These are phyloP conservation scores for Drosophila pseudotakahashii DNA, from an alignment of 2,888 invertebrate species.

Conservation along the genomic window DNA sequence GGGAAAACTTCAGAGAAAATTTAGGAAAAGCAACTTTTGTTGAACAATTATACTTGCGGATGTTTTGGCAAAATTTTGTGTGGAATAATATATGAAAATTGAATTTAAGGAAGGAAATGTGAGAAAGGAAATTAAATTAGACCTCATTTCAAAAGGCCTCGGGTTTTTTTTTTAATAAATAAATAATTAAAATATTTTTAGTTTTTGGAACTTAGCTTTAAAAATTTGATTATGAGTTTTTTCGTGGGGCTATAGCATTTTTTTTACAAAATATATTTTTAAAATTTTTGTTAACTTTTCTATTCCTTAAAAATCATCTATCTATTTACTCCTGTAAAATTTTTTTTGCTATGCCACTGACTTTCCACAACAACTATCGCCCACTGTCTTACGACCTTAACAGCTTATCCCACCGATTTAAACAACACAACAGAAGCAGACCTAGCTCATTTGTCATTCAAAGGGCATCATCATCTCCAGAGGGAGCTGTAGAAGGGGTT, in stretches of 20 bases:
- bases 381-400: constrained; percentile 22
- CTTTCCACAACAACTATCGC: neutral
- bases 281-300: too few species aligned
- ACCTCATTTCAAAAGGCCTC: neutral
- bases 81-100: neutral
- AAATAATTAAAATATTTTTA: too few species aligned
- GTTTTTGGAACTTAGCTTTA: too few species aligned
- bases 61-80: neutral
- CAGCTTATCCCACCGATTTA: constrained; percentile 19
- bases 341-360: too few species aligned
- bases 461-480: constrained; percentile 14
- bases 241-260: too few species aligned
- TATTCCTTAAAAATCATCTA: too few species aligned
- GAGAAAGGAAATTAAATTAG: neutral
- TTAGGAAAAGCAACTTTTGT: neutral
- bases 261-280: too few species aligned
- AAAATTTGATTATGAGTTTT: too few species aligned
- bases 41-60: neutral
- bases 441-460: constrained; percentile 41
- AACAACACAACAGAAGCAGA: constrained; percentile 16
- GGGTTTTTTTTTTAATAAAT: too few species aligned
- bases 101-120: neutral
- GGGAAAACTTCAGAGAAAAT: constrained; percentile 3
- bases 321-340: too few species aligned
- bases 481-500: neutral